Conservation (phyloP, 2,888 invertebrate genomes). For the Drosophila paucipuncta region DNA sequence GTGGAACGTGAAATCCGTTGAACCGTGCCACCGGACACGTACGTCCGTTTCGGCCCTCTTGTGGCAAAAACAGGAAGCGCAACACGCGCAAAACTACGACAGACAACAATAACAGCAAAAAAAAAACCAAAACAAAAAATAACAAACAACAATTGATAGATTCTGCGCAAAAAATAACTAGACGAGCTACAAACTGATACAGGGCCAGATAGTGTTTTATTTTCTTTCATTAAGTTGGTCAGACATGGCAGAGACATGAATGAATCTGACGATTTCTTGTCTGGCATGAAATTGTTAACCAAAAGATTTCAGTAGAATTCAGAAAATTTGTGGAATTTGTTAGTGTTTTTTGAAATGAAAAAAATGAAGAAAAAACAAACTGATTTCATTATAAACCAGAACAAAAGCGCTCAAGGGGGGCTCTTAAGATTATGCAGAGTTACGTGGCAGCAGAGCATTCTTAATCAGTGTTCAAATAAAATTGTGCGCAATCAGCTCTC, state of each 20-base stretch:
- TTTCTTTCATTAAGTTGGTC: not conserved
- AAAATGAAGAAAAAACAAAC: not conserved
- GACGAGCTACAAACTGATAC: not conserved
- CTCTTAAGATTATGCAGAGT: not conserved
- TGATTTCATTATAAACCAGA: not conserved
- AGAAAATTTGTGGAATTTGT: not conserved
- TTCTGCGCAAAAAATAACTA: constrained; percentile 9
- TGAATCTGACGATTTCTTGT: not conserved
- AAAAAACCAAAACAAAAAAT: not conserved
- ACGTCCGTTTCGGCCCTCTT: constrained; percentile 37
- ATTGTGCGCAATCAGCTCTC: not conserved
- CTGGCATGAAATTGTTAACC: not conserved
- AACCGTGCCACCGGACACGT: constrained; percentile 43
- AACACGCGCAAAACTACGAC: constrained; percentile 52
- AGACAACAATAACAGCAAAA: constrained; percentile 16
- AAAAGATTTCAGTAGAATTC: not conserved
- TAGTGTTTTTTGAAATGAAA: not conserved
- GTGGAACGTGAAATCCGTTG: constrained; percentile 40
- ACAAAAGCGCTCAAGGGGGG: not conserved
- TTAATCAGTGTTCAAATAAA: not conserved
- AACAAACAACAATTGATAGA: constrained; percentile 43
- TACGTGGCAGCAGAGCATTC: not conserved
- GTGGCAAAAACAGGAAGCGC: constrained; percentile 52
- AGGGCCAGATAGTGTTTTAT: not conserved
- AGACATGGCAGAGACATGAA: not conserved